Percentiles rank a stretch among this genome's conserved stretches.
Conservation (phyloP, 2,113 vertebrate species). For the Brienomyrus longianalis region DNA sequence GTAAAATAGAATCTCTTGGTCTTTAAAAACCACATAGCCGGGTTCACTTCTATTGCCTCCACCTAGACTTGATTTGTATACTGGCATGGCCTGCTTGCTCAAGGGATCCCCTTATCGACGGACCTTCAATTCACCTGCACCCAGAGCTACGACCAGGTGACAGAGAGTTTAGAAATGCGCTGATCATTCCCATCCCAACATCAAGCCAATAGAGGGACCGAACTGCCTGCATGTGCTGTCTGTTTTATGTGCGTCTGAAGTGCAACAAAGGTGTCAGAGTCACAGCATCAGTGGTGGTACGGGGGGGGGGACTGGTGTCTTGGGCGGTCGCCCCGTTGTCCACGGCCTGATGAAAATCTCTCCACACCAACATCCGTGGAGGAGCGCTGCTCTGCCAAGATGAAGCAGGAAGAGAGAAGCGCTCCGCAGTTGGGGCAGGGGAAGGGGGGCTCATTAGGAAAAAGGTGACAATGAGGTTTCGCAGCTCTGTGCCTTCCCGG, state of each 20-base stretch:
- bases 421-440: constrained; percentile 32
- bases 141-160: neutral
- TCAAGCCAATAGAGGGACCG: neutral
- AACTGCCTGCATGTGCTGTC: neutral
- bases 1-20: neutral
- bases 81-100: neutral
- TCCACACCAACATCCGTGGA: constrained; percentile 26
- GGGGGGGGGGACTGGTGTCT: neutral
- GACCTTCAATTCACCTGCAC: neutral
- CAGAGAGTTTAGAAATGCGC: neutral
- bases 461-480: constrained; percentile 74
- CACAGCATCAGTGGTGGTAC: neutral
- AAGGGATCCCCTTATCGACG: neutral
- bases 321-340: neutral
- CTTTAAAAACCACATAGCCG: neutral
- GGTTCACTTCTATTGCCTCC: neutral
- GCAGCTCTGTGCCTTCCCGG: constrained; percentile 47
- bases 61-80: neutral
- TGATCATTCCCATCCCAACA: neutral
- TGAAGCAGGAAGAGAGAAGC: constrained; percentile 37
- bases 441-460: constrained; percentile 62
- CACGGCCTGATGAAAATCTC: neutral
- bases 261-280: neutral
- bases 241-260: neutral
- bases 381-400: constrained; percentile 42